These are phyloP conservation scores for Mesitornis unicolor DNA, from an alignment of 2,113 vertebrate species.

Conservation along the genomic window DNA sequence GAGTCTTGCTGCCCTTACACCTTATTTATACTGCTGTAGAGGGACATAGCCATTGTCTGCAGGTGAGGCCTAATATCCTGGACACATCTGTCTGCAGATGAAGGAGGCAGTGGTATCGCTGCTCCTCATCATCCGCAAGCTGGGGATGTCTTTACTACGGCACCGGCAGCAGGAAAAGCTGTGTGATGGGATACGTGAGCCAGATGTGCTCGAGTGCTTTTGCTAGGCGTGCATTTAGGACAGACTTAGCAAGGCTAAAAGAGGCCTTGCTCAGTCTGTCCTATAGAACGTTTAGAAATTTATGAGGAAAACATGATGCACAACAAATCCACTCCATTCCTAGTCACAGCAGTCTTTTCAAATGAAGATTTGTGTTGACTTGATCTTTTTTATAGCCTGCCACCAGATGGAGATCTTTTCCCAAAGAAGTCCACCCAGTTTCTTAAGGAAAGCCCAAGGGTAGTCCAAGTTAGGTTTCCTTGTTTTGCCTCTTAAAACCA, in stretches of 20 bases:
- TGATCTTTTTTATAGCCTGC: neutral
- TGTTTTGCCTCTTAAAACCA: neutral
- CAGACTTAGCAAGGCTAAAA: neutral
- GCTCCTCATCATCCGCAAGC: neutral
- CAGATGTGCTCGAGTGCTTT: neutral
- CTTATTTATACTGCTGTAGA: fast-evolving
- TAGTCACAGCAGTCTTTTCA: neutral
- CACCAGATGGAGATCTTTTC: conserved; percentile 67
- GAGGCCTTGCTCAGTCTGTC: neutral
- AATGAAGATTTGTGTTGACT: too few species aligned
- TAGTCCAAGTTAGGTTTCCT: neutral
- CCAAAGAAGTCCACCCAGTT: neutral
- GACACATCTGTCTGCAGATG: neutral
- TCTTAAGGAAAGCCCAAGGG: neutral
- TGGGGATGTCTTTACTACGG: neutral
- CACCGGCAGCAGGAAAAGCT: neutral
- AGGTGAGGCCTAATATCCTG: neutral
- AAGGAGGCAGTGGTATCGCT: neutral
- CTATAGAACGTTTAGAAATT: neutral
- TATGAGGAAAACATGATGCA: neutral
- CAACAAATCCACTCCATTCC: neutral
- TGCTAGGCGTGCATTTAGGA: neutral
- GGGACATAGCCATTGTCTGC: neutral
- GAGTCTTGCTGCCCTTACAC: fast-evolving
- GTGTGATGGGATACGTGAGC: fast-evolving